phyloP scores from a whole-genome alignment of 30 jellyfish, hydroid and myxozoan species.

The Pelagia noctiluca region DNA sequence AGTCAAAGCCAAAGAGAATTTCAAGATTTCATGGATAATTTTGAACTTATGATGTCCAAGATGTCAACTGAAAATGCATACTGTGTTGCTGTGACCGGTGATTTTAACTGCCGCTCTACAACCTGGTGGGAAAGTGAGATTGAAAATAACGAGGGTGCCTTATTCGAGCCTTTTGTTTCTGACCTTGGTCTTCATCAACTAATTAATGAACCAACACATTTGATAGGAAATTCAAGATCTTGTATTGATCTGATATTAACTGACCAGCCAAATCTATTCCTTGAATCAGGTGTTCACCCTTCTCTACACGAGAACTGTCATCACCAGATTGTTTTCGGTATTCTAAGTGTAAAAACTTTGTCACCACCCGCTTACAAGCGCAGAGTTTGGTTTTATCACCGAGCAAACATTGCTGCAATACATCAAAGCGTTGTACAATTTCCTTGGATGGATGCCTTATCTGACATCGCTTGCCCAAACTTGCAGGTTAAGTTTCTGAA shows the following conservation, averaged over 20 bases:
- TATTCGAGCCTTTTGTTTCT: constrained; percentile 15
- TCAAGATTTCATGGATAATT: constrained; percentile 8
- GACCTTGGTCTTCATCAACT: constrained; percentile 31
- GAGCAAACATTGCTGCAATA: constrained; percentile 20
- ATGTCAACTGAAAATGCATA: constrained; percentile 39
- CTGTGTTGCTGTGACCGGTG: constrained; percentile 30
- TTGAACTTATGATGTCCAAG: constrained; percentile 30
- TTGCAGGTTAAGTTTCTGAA: constrained; percentile 30
- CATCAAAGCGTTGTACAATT: constrained; percentile 25
- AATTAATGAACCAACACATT: constrained; percentile 28
- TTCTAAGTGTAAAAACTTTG: constrained; percentile 11
- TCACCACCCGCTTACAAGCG: constrained; percentile 43
- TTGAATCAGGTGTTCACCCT: constrained; percentile 40
- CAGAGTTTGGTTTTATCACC: constrained; percentile 42
- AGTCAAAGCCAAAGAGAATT: constrained; percentile 31
- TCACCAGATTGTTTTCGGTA: constrained; percentile 32
- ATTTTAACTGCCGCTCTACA: no score
- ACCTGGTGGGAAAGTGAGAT: constrained; percentile 45
- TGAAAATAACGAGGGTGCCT: constrained; percentile 32
- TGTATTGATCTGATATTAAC: constrained; percentile 44
- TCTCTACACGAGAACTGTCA: background rate
- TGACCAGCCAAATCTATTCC: constrained; percentile 48
- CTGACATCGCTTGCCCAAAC: constrained; percentile 22
- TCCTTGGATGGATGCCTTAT: constrained; percentile 7
- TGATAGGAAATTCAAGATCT: constrained; percentile 48